These are phyloP conservation scores for Brassicogethes aeneus DNA, from an alignment of 2,888 invertebrate genomes.

Conservation along the genomic window DNA sequence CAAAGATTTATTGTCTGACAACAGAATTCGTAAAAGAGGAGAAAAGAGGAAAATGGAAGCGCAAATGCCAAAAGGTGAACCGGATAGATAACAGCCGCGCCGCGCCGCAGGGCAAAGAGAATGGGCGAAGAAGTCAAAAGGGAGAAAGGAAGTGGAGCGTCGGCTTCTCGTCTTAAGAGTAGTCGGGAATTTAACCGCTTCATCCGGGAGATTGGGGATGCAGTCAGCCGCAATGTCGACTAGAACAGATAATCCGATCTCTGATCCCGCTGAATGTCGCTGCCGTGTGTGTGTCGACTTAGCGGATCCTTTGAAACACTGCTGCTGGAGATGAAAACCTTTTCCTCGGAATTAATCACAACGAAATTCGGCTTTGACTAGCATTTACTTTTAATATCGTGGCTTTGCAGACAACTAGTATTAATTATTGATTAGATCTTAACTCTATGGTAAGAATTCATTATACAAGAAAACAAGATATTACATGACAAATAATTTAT, in stretches of 20 bases:
- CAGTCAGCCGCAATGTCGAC: constrained; percentile 30
- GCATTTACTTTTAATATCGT: neutral
- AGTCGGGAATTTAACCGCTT: constrained; percentile 24
- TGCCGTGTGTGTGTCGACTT: constrained; percentile 24
- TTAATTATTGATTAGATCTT: no score
- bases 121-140: no score
- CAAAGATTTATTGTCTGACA: no score
- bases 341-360: neutral
- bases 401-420: no score
- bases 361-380: neutral
- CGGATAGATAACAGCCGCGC: no score
- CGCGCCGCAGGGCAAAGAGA: no score
- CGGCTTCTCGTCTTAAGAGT: constrained; percentile 2
- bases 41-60: no score
- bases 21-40: no score
- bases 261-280: constrained; percentile 29
- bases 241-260: constrained; percentile 32
- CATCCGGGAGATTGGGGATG: constrained; percentile 29
- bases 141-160: neutral
- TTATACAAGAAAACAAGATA: no score
- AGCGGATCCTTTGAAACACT: constrained; percentile 22
- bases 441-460: no score
- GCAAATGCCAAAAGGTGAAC: no score
- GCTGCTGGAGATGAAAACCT: constrained; percentile 4
- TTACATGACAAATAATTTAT: no score